Evolutionary conservation across 1,140 invertebrate genomes (phyloP).

Genomic region (Drosophila punjabiensis): DNA sequence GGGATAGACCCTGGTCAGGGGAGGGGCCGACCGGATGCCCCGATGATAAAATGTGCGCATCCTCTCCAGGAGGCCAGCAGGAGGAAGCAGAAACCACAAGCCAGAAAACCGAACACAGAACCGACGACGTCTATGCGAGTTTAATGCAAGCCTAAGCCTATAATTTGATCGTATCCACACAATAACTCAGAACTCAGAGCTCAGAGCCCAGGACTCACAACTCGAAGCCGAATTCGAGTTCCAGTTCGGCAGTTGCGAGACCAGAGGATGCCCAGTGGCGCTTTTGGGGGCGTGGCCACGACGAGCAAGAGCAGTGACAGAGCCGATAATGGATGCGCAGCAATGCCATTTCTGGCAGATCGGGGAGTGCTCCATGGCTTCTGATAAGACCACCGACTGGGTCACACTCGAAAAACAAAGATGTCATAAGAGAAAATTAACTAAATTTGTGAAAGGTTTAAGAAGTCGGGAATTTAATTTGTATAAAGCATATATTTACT

Average conservation of each 20-base stretch:
- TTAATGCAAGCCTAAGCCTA: conserved; percentile 79
- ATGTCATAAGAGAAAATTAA: background rate
- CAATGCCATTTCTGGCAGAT: conserved; percentile 83
- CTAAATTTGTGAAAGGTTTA: background rate
- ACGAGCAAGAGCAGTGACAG: conserved; percentile 68
- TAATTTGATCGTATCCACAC: conserved; percentile 83
- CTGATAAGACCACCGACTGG: conserved; percentile 81
- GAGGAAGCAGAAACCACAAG: conserved; percentile 3
- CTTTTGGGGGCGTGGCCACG: conserved; percentile 38
- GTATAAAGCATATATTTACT: background rate
- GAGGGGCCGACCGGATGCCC: conserved; percentile 43
- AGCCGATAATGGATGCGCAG: conserved; percentile 78
- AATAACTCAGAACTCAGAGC: conserved; percentile 75
- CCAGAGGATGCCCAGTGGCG: conserved; percentile 78
- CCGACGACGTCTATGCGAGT: conserved; percentile 70
- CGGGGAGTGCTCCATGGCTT: conserved; percentile 71
- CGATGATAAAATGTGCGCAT: conserved; percentile 54
- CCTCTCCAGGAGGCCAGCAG: conserved; percentile 23
- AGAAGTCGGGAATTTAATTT: background rate
- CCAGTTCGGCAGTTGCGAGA: conserved; percentile 15
- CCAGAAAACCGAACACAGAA: conserved; percentile 1
- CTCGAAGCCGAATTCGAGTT: background rate
- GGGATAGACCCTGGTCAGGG: background rate
- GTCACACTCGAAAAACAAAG: conserved; percentile 13
- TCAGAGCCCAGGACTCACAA: conserved; percentile 33